Evolutionary conservation across 2,888 invertebrate species (phyloP).

Genomic region (Linnaemya vulpina): DNA sequence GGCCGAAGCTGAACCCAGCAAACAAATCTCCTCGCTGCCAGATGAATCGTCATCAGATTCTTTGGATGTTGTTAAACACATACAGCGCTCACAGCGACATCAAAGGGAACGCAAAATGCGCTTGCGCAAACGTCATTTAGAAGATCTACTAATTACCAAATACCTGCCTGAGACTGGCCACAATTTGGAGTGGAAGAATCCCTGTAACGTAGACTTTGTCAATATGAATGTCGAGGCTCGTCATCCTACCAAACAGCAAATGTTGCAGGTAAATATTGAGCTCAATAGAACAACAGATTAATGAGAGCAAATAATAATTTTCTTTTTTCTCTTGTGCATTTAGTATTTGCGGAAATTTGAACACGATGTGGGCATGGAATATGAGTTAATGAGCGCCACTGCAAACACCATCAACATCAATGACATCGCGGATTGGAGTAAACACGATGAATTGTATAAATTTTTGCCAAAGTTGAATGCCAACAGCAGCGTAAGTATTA

Average conservation of each 20-base stretch:
- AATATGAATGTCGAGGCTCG: constrained; percentile 46
- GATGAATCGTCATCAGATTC: constrained; percentile 27
- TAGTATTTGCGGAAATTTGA: constrained; percentile 74
- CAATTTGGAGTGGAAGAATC: constrained; percentile 79
- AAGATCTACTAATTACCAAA: constrained; percentile 69
- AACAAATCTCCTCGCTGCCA: constrained; percentile 2
- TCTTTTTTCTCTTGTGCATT: constrained; percentile 36
- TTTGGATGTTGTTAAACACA: constrained; percentile 51
- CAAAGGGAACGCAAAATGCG: constrained; percentile 62
- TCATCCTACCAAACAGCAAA: constrained; percentile 21
- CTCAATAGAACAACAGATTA: neutral
- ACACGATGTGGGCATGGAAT: constrained; percentile 69
- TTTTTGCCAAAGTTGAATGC: constrained; percentile 77
- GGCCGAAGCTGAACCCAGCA: neutral
- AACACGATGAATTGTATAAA: constrained; percentile 75
- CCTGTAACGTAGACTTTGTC: constrained; percentile 77
- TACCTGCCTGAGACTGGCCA: constrained; percentile 57
- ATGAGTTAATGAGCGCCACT: constrained; percentile 34
- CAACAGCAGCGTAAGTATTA: constrained; percentile 58
- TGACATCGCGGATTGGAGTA: constrained; percentile 75
- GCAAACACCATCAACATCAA: constrained; percentile 72
- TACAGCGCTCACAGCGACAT: constrained; percentile 34
- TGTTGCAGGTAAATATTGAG: constrained; percentile 37
- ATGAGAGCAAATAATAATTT: neutral
- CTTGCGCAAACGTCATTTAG: constrained; percentile 75